Evolutionary conservation across 2,888 invertebrate genomes (phyloP).

Genomic region (Drosophila rellima): DNA sequence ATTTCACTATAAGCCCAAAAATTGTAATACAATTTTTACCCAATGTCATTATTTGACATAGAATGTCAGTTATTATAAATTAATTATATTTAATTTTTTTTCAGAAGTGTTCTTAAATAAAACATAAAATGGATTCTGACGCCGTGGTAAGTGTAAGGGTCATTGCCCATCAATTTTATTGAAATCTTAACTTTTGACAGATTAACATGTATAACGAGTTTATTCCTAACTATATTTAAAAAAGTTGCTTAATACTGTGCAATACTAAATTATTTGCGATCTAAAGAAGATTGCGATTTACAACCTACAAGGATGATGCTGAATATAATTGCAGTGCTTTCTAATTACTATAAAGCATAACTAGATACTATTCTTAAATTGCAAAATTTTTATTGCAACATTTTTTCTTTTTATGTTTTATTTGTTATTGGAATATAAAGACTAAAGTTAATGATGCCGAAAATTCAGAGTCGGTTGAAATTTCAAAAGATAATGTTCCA

Average conservation of each 20-base stretch:
- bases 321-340: neutral
- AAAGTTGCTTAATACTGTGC: neutral
- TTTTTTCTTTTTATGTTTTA: constrained; percentile 1
- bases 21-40: no score
- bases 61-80: no score
- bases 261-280: neutral
- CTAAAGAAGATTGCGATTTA: no score
- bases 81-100: no score
- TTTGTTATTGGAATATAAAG: constrained; percentile 32
- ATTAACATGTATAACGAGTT: no score
- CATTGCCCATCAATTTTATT: neutral
- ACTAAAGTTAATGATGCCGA: constrained; percentile 33
- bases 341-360: neutral
- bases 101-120: neutral
- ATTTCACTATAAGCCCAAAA: no score
- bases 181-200: neutral
- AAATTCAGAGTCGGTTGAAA: constrained; percentile 14
- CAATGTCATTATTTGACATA: no score
- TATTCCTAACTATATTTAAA: neutral
- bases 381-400: neutral
- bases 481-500: constrained; percentile 21
- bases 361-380: neutral
- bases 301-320: neutral
- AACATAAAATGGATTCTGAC: neutral
- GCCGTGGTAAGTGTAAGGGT: neutral